These are phyloP conservation scores for Hydractinia echinata DNA, from an alignment of 30 jellyfish, hydroid and myxozoan species.

Conservation along the genomic window DNA sequence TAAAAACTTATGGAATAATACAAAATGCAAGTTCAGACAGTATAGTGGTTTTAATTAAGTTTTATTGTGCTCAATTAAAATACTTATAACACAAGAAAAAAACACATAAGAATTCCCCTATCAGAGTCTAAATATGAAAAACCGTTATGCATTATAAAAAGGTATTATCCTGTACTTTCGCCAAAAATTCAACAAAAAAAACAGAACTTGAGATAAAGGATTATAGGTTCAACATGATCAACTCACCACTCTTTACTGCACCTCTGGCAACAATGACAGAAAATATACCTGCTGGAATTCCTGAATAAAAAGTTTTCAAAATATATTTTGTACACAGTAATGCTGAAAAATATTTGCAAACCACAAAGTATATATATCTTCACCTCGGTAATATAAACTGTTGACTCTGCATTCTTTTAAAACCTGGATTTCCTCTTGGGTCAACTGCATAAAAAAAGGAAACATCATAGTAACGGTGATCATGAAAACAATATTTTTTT, in stretches of 20 bases:
- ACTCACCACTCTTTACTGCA: slow-evolving; percentile 19
- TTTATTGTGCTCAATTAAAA: no score
- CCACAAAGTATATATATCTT: background rate
- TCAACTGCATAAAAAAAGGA: slow-evolving; percentile 33
- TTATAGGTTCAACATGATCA: background rate
- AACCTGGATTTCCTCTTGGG: slow-evolving; percentile 58
- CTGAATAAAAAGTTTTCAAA: background rate
- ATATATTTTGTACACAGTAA: background rate
- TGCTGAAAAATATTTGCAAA: background rate
- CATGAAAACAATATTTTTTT: background rate
- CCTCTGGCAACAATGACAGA: slow-evolving; percentile 3
- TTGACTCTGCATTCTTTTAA: slow-evolving; percentile 70
- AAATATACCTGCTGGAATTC: slow-evolving; percentile 4
- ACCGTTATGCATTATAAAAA: background rate
- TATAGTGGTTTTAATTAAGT: no score
- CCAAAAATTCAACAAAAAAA: background rate
- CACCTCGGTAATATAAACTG: slow-evolving; percentile 77
- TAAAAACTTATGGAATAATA: no score
- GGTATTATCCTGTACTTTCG: background rate
- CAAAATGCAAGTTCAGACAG: no score
- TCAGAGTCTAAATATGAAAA: background rate
- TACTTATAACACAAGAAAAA: no score
- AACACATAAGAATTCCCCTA: no score
- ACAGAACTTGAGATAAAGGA: background rate
- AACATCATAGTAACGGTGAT: background rate